Conservation (phyloP, 2,113 vertebrate genomes). For the Onychostruthus taczanowskii region DNA sequence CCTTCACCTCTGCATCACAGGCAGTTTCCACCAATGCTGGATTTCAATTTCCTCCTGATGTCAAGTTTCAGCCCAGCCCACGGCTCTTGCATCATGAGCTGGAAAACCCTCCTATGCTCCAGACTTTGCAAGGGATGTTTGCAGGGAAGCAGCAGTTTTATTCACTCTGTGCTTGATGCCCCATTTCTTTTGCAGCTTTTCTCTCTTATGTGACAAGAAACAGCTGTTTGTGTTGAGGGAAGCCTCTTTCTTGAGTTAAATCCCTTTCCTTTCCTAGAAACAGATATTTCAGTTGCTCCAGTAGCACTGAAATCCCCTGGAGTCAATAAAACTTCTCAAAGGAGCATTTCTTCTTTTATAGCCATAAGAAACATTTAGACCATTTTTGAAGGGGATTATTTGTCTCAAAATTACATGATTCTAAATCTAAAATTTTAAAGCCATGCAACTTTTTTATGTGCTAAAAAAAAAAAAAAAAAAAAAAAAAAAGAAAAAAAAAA, state of each 20-base stretch:
- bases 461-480: neutral
- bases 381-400: neutral
- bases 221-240: neutral
- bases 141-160: neutral
- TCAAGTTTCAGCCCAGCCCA: conserved; percentile 10
- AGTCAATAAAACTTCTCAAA: neutral
- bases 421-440: neutral
- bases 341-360: neutral
- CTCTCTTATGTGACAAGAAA: neutral
- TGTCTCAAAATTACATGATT: neutral
- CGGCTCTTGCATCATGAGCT: neutral
- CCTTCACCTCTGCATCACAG: conserved; percentile 33
- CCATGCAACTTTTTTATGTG: neutral
- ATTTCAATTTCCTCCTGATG: neutral
- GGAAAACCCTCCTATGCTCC: neutral
- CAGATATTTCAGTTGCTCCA: neutral
- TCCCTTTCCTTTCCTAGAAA: neutral
- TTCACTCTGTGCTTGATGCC: neutral
- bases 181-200: neutral
- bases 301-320: neutral
- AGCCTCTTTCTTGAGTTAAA: neutral
- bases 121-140: neutral
- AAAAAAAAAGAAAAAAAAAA: too few relatives aligned
- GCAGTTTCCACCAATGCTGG: neutral
- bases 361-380: neutral